Conservation (phyloP, 2,888 invertebrate genomes). For the Drosophila affinis region DNA sequence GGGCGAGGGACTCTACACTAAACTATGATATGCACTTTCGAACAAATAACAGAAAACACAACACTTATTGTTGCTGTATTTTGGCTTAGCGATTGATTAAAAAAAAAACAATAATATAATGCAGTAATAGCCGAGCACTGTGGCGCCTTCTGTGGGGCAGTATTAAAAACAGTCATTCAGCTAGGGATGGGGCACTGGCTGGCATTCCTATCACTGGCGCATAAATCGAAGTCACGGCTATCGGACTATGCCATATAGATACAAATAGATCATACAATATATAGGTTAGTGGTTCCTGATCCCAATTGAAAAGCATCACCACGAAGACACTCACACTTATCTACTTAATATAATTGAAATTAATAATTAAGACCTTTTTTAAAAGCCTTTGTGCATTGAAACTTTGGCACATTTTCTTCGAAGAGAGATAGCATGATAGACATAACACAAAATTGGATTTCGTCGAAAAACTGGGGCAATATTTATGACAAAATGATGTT, state of each 20-base stretch:
- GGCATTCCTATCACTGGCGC: neutral
- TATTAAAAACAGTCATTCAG: neutral
- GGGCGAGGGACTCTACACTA: constrained; percentile 17
- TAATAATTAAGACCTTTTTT: too few species aligned
- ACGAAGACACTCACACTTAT: too few species aligned
- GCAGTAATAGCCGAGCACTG: constrained; percentile 44
- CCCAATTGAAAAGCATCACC: too few species aligned
- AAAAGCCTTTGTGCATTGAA: too few species aligned
- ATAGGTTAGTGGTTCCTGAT: too few species aligned
- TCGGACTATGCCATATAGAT: neutral
- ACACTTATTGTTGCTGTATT: constrained; percentile 33
- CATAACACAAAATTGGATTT: too few species aligned
- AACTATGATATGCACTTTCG: constrained; percentile 38
- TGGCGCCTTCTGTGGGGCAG: constrained; percentile 32
- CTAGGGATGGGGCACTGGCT: neutral
- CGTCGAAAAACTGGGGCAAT: too few species aligned
- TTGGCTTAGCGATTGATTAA: constrained; percentile 50
- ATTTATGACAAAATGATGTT: too few species aligned
- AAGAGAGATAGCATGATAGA: too few species aligned
- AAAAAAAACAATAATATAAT: constrained; percentile 56
- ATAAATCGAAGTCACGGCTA: neutral
- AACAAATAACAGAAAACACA: constrained; percentile 24
- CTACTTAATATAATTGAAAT: too few species aligned
- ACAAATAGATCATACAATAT: too few species aligned
- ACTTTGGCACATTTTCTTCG: too few species aligned